Evolutionary conservation across 2,888 invertebrate genomes (phyloP).

Genomic region (Acrobasis suavella): DNA sequence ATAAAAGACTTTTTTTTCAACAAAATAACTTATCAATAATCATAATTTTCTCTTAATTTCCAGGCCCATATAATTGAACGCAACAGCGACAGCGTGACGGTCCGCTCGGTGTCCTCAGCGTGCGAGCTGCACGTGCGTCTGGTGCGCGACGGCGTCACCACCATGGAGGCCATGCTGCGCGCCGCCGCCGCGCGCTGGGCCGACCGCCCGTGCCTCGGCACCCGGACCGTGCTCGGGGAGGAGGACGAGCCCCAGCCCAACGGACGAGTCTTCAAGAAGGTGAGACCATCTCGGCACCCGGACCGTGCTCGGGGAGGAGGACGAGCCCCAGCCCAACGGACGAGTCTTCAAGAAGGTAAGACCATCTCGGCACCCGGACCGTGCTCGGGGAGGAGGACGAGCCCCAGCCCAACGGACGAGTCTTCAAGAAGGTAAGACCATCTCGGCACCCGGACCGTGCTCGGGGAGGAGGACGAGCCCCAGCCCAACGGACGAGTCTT

Average conservation of each 20-base stretch:
- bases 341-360: slow-evolving; percentile 96
- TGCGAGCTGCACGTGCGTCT: slow-evolving; percentile 87
- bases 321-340: slow-evolving; percentile 97
- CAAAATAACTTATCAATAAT: no score
- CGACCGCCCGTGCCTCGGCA: slow-evolving; percentile 91
- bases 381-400: slow-evolving; percentile 97
- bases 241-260: slow-evolving; percentile 97
- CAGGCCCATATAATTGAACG: slow-evolving; percentile 87
- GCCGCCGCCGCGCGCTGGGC: slow-evolving; percentile 89
- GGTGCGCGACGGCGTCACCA: slow-evolving; percentile 89
- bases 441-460: slow-evolving; percentile 94
- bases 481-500: slow-evolving; percentile 97
- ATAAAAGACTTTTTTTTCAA: no score
- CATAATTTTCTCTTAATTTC: no score
- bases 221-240: slow-evolving; percentile 94
- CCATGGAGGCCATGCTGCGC: slow-evolving; percentile 91
- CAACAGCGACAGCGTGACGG: slow-evolving; percentile 87
- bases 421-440: slow-evolving; percentile 96
- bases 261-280: slow-evolving; percentile 97
- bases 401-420: slow-evolving; percentile 94
- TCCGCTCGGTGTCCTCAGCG: slow-evolving; percentile 87
- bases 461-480: slow-evolving; percentile 96
- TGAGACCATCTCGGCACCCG: slow-evolving; percentile 92
- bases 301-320: slow-evolving; percentile 94
- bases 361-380: slow-evolving; percentile 93